Base-by-base conservation (phyloP, 2,113 vertebrate species). In the Archocentrus centrarchus region DNA sequence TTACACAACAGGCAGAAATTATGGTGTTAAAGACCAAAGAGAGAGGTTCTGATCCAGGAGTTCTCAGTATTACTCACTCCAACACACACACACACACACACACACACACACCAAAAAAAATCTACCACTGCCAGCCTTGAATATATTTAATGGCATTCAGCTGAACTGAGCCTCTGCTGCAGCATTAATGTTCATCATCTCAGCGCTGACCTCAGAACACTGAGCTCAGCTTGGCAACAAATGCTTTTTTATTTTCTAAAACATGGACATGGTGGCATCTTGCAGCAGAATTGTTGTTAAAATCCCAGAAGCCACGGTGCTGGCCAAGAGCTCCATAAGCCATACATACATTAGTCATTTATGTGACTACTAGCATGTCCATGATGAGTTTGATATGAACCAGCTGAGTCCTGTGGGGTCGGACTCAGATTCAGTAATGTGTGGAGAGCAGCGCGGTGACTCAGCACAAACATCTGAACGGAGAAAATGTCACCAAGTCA, bases 391-490 rank as follows among this genome's bases (percentile, higher is more conserved):
- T 8, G 50, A 20, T 9, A 6, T 20, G 18, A 20, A 9, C 17
- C 18, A 8, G 18, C 18, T 11, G 44, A 30, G 66, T 50, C 44
- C 66, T 3, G 15, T 30, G 66, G 0, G 24, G 0, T 4, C 15
- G 0, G 24, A 13, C 7, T 32, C 44, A 73, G 41, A 3, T 1
- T 10, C 64, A 27, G 39, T n/a, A 27, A 11, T 41, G 39, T 41
- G 15, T n/a, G 47, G 68, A 57, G 18, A 30, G 50, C 50, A n/a
- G 53, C 3, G 39, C 62, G 7, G 75, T 81, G 57, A 73, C 80
- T 89, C 83, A 81, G 86, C 63, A 68, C 30, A 6, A 58, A 76
- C 61, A 75, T 63, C 80, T 66, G 50, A 85, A 39, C 10, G 3
- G 6, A 47, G 5, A 9, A 41, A 3, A 63, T n/a, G 76, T 77